A percentile compares a stretch with the other conserved stretches of the same genome.
Conservation (phyloP, 2,797 vertebrate genomes). For the Chrosomus eos region DNA sequence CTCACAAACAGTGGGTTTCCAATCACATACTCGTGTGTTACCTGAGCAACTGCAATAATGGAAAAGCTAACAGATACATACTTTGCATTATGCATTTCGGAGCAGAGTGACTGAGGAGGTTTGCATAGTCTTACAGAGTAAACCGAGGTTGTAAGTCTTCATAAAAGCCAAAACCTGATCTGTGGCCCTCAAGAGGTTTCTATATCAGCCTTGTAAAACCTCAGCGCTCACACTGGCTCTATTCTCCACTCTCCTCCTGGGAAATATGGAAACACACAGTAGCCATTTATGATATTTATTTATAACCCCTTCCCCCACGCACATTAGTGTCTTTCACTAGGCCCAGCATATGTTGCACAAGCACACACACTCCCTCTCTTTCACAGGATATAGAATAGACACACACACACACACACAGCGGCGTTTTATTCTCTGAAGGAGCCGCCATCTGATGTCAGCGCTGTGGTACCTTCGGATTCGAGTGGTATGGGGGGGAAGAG, state of each 20-base stretch:
- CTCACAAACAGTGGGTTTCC: neutral
- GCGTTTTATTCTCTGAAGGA: constrained; percentile 17
- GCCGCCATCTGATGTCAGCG: neutral
- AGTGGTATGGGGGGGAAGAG: neutral
- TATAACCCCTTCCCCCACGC: constrained; percentile 39
- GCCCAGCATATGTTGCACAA: constrained; percentile 11
- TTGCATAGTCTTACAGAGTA: neutral
- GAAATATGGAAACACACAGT: constrained; percentile 50
- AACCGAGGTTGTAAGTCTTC: constrained; percentile 17
- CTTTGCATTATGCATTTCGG: neutral
- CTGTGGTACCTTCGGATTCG: neutral
- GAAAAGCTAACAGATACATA: neutral
- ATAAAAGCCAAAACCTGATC: constrained; percentile 64
- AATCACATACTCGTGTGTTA: neutral
- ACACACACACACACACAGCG: neutral
- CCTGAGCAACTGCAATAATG: neutral
- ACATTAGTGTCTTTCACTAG: constrained; percentile 38
- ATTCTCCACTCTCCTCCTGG: constrained; percentile 57
- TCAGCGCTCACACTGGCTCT: constrained; percentile 58
- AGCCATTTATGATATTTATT: constrained; percentile 51
- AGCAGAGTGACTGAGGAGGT: neutral
- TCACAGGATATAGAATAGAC: constrained; percentile 13
- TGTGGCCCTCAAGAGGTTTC: constrained; percentile 69
- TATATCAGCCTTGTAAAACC: constrained; percentile 72
- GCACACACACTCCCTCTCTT: constrained; percentile 14